Conservation (phyloP, 2,113 vertebrate genomes). For the Nymphicus hollandicus region DNA sequence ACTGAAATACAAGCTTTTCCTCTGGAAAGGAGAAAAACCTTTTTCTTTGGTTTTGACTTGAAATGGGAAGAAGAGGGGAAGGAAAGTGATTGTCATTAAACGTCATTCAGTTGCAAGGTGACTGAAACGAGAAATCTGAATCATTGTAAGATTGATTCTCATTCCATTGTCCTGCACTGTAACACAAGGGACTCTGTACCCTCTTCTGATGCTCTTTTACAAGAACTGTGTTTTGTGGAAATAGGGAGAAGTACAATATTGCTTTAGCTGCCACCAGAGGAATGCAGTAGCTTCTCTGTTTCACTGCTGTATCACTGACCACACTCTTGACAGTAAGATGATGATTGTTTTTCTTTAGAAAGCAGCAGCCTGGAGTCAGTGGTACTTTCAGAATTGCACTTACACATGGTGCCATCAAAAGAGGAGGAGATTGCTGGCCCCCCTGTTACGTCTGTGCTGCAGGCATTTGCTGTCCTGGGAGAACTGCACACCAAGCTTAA, state of each 20-base stretch:
- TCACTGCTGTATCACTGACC: accelerated
- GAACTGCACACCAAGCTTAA: conserved; percentile 87
- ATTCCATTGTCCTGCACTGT: background rate
- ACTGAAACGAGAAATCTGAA: background rate
- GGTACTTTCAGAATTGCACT: conserved; percentile 79
- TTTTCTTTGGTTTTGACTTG: background rate
- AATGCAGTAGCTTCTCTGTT: background rate
- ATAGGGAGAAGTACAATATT: background rate
- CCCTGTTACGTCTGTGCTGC: conserved; percentile 78
- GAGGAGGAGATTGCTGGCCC: conserved; percentile 55
- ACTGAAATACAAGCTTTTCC: background rate
- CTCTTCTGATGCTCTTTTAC: background rate
- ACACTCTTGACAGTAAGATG: background rate
- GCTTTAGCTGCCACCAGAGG: background rate
- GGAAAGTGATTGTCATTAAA: background rate
- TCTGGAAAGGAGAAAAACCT: background rate
- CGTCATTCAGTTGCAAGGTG: background rate
- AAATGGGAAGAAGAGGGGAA: background rate
- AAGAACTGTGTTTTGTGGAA: background rate
- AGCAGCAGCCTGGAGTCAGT: conserved; percentile 72
- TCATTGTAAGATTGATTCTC: background rate
- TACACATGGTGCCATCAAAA: conserved; percentile 54
- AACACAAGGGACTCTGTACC: background rate
- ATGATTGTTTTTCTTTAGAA: conserved; percentile 64
- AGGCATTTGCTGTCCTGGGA: conserved; percentile 87